Evolutionary conservation across 2,797 vertebrate species (phyloP).

Genomic region (Microcaecilia unicolor): DNA sequence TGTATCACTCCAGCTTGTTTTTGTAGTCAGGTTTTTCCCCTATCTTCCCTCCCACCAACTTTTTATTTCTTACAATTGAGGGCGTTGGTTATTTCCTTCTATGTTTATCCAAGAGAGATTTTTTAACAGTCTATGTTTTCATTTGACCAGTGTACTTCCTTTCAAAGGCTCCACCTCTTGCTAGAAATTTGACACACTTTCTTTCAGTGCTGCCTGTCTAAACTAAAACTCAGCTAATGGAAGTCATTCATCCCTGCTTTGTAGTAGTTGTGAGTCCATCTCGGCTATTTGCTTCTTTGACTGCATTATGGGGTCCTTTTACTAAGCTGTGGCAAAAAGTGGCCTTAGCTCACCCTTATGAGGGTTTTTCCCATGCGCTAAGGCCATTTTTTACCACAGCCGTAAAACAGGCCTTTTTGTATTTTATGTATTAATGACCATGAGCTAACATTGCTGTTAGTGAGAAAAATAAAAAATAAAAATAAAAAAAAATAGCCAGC

Average conservation of each 20-base stretch:
- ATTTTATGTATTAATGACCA: too few species aligned
- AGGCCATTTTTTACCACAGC: too few species aligned
- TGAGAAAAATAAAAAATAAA: too few species aligned
- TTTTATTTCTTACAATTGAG: constrained; percentile 83
- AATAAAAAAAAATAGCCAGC: too few species aligned
- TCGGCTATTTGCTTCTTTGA: neutral
- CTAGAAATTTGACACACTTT: neutral
- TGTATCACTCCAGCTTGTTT: constrained; percentile 55
- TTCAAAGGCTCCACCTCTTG: constrained; percentile 5
- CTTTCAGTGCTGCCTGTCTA: constrained; percentile 10
- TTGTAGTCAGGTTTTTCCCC: constrained; percentile 47
- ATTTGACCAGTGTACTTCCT: constrained; percentile 64
- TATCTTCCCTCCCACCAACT: too few species aligned
- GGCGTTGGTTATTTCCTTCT: constrained; percentile 70
- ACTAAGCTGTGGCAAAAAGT: too few species aligned
- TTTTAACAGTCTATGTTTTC: constrained; percentile 70
- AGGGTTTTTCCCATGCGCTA: too few species aligned
- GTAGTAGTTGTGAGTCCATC: neutral
- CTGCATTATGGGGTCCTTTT: constrained; percentile 1
- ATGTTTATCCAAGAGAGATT: constrained; percentile 68
- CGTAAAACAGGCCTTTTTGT: too few species aligned
- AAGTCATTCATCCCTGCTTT: constrained; percentile 8
- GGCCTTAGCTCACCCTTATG: too few species aligned
- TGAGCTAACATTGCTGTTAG: neutral
- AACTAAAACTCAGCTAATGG: constrained; percentile 4